Percentiles rank a stretch among this genome's conserved stretches.
Evolutionary conservation across 2,113 vertebrate genomes (phyloP).

Genomic region (Marmota flaviventris): DNA sequence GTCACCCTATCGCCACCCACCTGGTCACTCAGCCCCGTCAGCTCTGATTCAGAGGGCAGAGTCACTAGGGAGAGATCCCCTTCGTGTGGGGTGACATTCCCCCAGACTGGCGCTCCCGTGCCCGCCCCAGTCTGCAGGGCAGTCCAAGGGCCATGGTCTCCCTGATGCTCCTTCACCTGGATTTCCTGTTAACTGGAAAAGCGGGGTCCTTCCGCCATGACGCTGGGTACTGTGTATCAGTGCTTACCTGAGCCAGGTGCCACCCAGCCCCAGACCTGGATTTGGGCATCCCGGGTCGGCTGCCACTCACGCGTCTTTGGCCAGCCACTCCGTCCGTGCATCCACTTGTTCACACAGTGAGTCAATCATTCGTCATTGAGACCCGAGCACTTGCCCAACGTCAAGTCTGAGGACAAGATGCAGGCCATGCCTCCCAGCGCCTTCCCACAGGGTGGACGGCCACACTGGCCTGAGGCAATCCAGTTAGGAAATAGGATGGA

Average conservation of each 20-base stretch:
- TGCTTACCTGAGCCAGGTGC: no score
- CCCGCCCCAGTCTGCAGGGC: not conserved
- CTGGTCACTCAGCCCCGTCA: not conserved
- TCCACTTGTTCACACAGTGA: no score
- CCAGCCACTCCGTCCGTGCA: not conserved
- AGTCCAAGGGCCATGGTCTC: not conserved
- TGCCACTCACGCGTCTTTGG: not conserved
- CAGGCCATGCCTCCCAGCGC: not conserved
- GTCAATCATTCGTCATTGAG: not conserved
- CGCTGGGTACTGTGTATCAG: accelerated
- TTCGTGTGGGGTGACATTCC: not conserved
- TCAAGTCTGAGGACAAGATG: not conserved
- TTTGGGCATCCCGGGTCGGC: not conserved
- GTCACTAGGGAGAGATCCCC: not conserved
- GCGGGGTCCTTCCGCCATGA: not conserved
- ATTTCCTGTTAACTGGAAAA: not conserved
- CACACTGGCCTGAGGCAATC: no score
- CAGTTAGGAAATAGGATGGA: accelerated
- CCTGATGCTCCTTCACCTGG: not conserved
- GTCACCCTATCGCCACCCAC: not conserved
- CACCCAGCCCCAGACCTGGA: not conserved
- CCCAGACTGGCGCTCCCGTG: not conserved
- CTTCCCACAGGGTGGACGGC: not conserved
- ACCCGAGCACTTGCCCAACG: not conserved
- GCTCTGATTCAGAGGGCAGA: not conserved